Evolutionary conservation across 2,888 invertebrate species (phyloP).

Genomic region (Molorchus minor): DNA sequence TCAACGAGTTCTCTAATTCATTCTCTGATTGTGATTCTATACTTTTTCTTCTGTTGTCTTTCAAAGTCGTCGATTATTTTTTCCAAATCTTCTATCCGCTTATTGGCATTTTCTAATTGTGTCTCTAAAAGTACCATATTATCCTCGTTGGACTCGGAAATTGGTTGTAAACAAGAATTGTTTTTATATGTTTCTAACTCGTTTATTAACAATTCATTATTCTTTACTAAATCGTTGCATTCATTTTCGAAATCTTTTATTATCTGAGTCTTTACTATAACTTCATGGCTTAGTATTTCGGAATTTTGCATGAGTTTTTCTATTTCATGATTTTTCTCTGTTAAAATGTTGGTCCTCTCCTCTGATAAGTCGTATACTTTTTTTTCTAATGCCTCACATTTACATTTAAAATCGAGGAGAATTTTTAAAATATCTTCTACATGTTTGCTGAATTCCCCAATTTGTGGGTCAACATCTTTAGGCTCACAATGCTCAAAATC

Average conservation of each 20-base stretch:
- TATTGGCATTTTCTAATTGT: conserved; percentile 67
- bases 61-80: conserved; percentile 36
- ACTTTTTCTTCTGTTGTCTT: conserved; percentile 12
- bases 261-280: conserved; percentile 55
- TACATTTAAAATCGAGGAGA: conserved; percentile 68
- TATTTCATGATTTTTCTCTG: conserved; percentile 60
- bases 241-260: conserved; percentile 68
- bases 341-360: conserved; percentile 59
- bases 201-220: conserved; percentile 74
- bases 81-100: conserved; percentile 62
- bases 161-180: conserved; percentile 74
- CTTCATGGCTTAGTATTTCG: conserved; percentile 57
- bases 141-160: conserved; percentile 78
- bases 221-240: conserved; percentile 73
- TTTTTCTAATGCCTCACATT: conserved; percentile 68
- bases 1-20: conserved; percentile 17
- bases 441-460: conserved; percentile 57
- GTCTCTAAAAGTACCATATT: conserved; percentile 71
- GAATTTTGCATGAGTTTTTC: conserved; percentile 58
- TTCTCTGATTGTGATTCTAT: neutral
- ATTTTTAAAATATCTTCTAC: conserved; percentile 67
- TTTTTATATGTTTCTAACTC: conserved; percentile 73
- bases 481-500: conserved; percentile 33
- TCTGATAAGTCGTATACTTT: conserved; percentile 67
- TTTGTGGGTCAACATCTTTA: conserved; percentile 47